These are phyloP conservation scores for Actinemys pallida DNA, from an alignment of 2,113 vertebrate genomes.

Conservation along the genomic window DNA sequence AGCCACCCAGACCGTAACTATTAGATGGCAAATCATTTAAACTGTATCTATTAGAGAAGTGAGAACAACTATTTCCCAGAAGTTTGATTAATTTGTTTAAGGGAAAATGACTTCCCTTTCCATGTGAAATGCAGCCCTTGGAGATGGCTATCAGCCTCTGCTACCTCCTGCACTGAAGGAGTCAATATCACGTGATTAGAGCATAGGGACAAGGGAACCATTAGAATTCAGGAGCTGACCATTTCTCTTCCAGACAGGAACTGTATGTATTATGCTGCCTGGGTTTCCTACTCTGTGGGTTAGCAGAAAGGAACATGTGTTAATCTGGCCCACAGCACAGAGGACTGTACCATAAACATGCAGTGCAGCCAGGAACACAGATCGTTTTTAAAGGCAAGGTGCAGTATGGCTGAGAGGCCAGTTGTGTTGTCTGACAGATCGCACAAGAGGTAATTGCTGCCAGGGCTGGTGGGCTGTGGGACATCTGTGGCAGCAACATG, in stretches of 20 bases:
- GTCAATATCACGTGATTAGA: not conserved
- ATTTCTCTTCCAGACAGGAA: not conserved
- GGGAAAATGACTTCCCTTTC: constrained; percentile 16
- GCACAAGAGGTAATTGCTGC: not conserved
- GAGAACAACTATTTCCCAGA: not conserved
- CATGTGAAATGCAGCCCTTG: not conserved
- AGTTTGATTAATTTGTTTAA: constrained; percentile 5
- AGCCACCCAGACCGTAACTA: not conserved
- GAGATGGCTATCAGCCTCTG: not conserved
- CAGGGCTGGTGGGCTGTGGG: not conserved
- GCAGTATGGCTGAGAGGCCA: not conserved
- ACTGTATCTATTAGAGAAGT: not conserved
- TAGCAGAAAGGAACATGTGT: not conserved
- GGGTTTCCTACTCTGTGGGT: not conserved
- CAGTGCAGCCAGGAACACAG: not conserved
- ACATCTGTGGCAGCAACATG: not conserved
- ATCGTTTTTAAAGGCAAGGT: not conserved
- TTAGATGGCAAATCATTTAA: not conserved
- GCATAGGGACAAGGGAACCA: not conserved
- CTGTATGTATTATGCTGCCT: not conserved
- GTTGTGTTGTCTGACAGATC: not conserved
- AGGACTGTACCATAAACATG: not conserved
- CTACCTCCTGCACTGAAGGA: not conserved
- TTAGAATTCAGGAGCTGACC: not conserved
- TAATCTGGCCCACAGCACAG: not conserved